Evolutionary conservation across 2,113 vertebrate species (phyloP).

Genomic region (Asarcornis scutulata): DNA sequence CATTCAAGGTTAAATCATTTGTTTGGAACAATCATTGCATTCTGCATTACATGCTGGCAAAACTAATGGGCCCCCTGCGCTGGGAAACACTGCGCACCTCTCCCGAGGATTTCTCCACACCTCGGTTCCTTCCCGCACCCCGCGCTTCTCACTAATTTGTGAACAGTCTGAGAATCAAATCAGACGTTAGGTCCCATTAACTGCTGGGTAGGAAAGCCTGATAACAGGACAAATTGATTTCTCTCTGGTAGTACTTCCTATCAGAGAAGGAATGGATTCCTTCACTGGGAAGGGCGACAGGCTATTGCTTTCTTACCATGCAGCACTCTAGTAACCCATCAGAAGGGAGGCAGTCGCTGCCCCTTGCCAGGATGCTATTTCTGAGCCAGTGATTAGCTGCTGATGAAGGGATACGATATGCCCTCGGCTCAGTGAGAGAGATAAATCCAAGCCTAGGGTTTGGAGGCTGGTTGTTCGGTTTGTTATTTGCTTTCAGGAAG

Average conservation of each 20-base stretch:
- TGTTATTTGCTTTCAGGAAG: not conserved
- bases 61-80: not conserved
- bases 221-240: not conserved
- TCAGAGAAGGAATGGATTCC: not conserved
- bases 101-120: not conserved
- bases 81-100: not conserved
- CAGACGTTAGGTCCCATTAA: not conserved
- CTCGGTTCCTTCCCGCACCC: not conserved
- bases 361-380: not conserved
- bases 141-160: not conserved
- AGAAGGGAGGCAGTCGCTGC: not conserved
- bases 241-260: not conserved
- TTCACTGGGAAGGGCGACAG: not conserved
- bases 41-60: not conserved
- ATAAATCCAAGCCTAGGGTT: not conserved
- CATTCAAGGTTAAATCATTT: constrained; percentile 58
- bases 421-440: not conserved
- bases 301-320: not conserved
- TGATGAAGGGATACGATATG: not conserved
- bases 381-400: not conserved
- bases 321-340: not conserved
- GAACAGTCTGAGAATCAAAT: not conserved
- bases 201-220: not conserved
- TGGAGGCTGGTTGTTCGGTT: not conserved
- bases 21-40: constrained; percentile 18